Conservation (phyloP, 2,888 invertebrate species). For the Antheraea yamamai region DNA sequence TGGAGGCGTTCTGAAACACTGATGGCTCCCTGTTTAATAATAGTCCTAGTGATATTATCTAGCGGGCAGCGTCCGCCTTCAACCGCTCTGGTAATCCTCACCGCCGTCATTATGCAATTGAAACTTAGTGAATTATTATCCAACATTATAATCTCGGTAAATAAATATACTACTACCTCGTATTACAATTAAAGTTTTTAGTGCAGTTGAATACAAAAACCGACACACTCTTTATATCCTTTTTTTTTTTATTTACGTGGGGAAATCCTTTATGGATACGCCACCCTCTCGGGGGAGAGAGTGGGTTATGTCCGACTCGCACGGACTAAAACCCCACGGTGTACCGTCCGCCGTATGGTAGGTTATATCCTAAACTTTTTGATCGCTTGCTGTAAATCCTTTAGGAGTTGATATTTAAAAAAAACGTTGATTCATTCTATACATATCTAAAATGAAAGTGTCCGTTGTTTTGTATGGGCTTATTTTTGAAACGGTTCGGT, state of each 20-base stretch:
- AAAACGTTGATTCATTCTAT: not conserved
- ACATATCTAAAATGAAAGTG: not conserved
- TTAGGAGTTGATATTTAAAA: not conserved
- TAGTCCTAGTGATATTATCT: constrained; percentile 75
- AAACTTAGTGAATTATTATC: constrained; percentile 82
- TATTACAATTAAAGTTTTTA: constrained; percentile 27
- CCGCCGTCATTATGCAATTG: constrained; percentile 81
- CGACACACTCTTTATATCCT: not conserved
- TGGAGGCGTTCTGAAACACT: constrained; percentile 34
- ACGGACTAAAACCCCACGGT: no score
- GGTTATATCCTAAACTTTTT: no score
- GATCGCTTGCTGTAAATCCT: no score
- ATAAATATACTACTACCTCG: constrained; percentile 56
- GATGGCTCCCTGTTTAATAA: constrained; percentile 77
- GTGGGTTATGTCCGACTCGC: no score
- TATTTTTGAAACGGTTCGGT: no score
- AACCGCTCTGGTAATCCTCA: constrained; percentile 70
- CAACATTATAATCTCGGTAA: constrained; percentile 79
- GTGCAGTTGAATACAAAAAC: not conserved
- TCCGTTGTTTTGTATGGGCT: no score
- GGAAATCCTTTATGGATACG: no score
- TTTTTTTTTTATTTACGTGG: no score
- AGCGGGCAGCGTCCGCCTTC: constrained; percentile 60
- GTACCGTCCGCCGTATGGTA: no score
- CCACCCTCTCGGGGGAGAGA: no score